These are phyloP conservation scores for Corythornis madagascariensis DNA, from an alignment of 2,113 vertebrate species.

Conservation along the genomic window DNA sequence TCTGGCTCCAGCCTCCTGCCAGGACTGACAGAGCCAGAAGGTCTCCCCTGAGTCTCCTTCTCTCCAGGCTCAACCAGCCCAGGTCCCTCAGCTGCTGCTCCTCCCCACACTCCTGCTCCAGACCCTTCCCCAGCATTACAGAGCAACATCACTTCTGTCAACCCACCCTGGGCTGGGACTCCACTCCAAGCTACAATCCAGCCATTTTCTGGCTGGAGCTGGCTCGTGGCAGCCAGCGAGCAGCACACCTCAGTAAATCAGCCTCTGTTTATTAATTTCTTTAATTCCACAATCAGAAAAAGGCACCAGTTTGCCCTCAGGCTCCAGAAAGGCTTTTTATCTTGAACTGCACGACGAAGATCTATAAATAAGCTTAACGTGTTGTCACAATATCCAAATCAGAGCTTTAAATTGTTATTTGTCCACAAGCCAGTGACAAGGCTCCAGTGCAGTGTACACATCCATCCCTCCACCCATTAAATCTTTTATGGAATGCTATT, in stretches of 20 bases:
- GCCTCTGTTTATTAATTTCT: background rate
- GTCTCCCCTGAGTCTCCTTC: no score
- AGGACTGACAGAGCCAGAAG: no score
- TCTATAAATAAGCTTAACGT: background rate
- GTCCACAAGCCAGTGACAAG: background rate
- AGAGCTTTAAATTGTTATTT: background rate
- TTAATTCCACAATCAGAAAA: background rate
- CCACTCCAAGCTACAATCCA: background rate
- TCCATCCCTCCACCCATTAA: background rate
- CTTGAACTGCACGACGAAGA: background rate
- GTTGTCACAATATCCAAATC: background rate
- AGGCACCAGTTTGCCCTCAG: background rate
- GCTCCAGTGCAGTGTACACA: background rate
- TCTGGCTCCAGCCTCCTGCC: no score
- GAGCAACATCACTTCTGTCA: background rate
- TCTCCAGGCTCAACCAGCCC: no score
- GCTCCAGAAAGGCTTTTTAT: background rate
- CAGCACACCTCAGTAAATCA: background rate
- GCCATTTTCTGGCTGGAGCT: background rate
- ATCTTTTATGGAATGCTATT: background rate
- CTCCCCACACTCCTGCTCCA: no score
- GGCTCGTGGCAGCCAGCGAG: fast-evolving
- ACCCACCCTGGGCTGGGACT: background rate
- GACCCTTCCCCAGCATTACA: no score
- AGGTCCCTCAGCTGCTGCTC: no score